Evolutionary conservation across 2,888 invertebrate species (phyloP).

Genomic region (Oxystoma pomonae): DNA sequence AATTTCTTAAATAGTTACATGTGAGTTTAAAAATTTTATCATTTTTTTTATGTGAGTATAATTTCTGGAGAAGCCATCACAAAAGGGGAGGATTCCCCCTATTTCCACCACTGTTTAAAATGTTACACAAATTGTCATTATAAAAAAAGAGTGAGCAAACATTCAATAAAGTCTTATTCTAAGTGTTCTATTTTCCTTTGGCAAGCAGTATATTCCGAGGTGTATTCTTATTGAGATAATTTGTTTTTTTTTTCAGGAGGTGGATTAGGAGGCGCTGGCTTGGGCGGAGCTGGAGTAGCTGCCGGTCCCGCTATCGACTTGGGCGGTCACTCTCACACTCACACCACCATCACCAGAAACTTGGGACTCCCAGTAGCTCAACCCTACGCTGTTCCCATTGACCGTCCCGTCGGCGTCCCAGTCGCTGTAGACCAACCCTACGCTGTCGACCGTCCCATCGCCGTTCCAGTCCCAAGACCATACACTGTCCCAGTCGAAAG

Average conservation of each 20-base stretch:
- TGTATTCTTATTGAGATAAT: neutral
- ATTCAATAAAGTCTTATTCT: too few species aligned
- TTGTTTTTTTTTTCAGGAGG: neutral
- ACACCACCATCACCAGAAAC: constrained; percentile 40
- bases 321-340: constrained; percentile 38
- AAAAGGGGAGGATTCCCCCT: too few species aligned
- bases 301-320: constrained; percentile 30
- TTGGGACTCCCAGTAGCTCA: constrained; percentile 54
- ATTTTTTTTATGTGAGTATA: too few species aligned
- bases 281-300: constrained; percentile 15
- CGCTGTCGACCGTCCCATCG: constrained; percentile 46
- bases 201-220: too few species aligned
- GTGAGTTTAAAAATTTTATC: too few species aligned
- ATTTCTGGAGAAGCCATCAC: too few species aligned
- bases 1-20: too few species aligned
- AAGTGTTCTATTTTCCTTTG: too few species aligned
- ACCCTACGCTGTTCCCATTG: constrained; percentile 40
- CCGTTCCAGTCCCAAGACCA: constrained; percentile 42
- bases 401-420: constrained; percentile 46
- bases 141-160: too few species aligned
- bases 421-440: constrained; percentile 44
- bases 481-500: constrained; percentile 42
- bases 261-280: constrained; percentile 22
- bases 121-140: too few species aligned
- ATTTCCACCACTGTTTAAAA: too few species aligned